phyloP scores from a whole-genome alignment of 2,113 vertebrate genomes.

The Nycticryphes semicollaris region DNA sequence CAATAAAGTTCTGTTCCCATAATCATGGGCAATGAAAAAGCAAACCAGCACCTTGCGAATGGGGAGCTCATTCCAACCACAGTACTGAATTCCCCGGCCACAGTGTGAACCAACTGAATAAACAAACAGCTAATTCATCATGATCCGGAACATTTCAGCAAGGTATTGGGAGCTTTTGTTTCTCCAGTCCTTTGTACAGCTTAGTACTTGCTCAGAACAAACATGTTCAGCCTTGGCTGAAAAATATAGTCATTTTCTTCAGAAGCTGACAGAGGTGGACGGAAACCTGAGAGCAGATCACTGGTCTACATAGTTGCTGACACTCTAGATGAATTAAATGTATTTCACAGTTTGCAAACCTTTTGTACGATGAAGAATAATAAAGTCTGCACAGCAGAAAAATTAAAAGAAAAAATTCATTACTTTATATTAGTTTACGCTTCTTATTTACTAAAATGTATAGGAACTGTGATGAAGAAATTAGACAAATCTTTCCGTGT shows the following conservation, averaged over 20 bases:
- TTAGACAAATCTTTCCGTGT: not conserved
- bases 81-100: not conserved
- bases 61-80: not conserved
- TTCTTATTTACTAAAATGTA: not conserved
- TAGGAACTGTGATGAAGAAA: not conserved
- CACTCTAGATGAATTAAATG: not conserved
- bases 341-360: not conserved
- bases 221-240: not conserved
- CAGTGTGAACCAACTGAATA: not conserved
- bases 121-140: conserved; percentile 36
- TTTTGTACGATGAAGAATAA: not conserved
- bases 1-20: conserved; percentile 8
- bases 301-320: not conserved
- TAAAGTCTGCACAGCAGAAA: not conserved
- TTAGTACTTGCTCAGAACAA: not conserved
- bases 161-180: not conserved
- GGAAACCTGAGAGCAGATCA: not conserved
- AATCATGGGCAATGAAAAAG: not conserved
- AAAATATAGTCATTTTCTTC: not conserved
- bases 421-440: not conserved
- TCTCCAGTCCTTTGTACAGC: not conserved
- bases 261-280: not conserved
- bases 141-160: not conserved
- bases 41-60: not conserved
- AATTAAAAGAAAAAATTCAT: not conserved